Evolutionary conservation across 1,140 invertebrate genomes (phyloP), one percentile per base, ranked within the genome.

Genomic region (Drosophila ercepeae): DNA sequence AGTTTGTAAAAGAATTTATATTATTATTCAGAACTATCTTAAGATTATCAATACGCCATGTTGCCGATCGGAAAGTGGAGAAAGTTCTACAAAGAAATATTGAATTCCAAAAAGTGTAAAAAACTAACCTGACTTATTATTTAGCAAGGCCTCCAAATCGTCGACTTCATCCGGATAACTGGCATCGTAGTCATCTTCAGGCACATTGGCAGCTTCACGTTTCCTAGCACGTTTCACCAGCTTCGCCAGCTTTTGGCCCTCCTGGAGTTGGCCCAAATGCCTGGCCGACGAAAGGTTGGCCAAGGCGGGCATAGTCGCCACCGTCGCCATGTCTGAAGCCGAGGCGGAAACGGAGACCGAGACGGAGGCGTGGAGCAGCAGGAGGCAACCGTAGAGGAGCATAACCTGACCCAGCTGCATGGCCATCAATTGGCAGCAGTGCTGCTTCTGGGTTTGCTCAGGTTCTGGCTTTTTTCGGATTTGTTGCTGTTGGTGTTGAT

Each of bases 41-140:
- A 21, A 21, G 21, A 64, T 61, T 60, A 60, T 7, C 2, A 2
- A 32, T 32, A 8, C 29, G 29, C 21, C 21, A 21, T 21, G 21
- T 21, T 21, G 21, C 21, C n/a, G n/a, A n/a, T n/a, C n/a, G n/a
- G n/a, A n/a, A n/a, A n/a, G n/a, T n/a, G n/a, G n/a, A n/a, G n/a
- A n/a, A n/a, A n/a, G n/a, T n/a, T n/a, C n/a, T n/a, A n/a, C n/a
- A n/a, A n/a, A n/a, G n/a, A n/a, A n/a, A n/a, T n/a, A n/a, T n/a
- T n/a, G n/a, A n/a, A n/a, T n/a, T n/a, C 21, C 29, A 32, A 32
- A 32, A 21, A 14, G 29, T 1, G 9, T 39, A 4, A 32, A 32
- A 32, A 32, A 75, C 89, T 76, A 16, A 91, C 90, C 90, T 63
- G 90, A 91, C 78, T 90, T 91, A 89, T 91, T 91, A 65, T 88